Conservation (phyloP, 2,113 vertebrate species). For the Dolichotis patagonum region DNA sequence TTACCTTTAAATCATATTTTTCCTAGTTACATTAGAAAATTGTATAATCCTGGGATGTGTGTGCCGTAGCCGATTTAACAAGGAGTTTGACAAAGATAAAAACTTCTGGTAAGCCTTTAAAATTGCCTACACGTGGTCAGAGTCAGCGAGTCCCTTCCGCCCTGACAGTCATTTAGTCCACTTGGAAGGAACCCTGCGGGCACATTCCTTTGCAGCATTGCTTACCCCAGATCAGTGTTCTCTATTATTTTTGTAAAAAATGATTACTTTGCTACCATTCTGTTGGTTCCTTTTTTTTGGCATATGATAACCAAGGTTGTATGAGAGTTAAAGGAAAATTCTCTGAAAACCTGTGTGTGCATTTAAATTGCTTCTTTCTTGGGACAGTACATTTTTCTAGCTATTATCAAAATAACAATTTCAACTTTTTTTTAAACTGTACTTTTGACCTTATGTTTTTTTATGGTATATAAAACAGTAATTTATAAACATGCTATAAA, state of each 20-base stretch:
- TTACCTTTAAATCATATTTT: constrained; percentile 69
- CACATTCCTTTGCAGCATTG: constrained; percentile 3
- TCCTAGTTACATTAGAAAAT: constrained; percentile 59
- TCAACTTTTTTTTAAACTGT: constrained; percentile 81
- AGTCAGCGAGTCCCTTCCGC: not conserved
- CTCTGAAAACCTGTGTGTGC: constrained; percentile 48
- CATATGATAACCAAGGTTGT: constrained; percentile 54
- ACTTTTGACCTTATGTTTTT: constrained; percentile 81
- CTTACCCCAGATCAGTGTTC: not conserved
- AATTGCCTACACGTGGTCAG: constrained; percentile 44
- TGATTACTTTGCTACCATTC: not conserved
- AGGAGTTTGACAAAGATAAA: constrained; percentile 54
- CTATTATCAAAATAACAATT: constrained; percentile 74
- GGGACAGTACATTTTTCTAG: constrained; percentile 67
- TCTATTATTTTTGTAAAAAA: constrained; percentile 47
- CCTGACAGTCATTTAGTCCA: not conserved
- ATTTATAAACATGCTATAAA: constrained; percentile 75
- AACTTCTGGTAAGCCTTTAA: constrained; percentile 54
- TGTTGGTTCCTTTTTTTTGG: constrained; percentile 35
- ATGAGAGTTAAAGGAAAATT: constrained; percentile 64
- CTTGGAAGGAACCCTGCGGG: not conserved
- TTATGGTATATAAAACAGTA: constrained; percentile 73
- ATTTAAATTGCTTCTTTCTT: constrained; percentile 47
- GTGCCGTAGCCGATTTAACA: constrained; percentile 48
- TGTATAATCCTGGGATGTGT: constrained; percentile 55